Evolutionary conservation across 2,888 invertebrate genomes (phyloP), one percentile per base, ranked within the genome.

Genomic region (Machimus atricapillus): DNA sequence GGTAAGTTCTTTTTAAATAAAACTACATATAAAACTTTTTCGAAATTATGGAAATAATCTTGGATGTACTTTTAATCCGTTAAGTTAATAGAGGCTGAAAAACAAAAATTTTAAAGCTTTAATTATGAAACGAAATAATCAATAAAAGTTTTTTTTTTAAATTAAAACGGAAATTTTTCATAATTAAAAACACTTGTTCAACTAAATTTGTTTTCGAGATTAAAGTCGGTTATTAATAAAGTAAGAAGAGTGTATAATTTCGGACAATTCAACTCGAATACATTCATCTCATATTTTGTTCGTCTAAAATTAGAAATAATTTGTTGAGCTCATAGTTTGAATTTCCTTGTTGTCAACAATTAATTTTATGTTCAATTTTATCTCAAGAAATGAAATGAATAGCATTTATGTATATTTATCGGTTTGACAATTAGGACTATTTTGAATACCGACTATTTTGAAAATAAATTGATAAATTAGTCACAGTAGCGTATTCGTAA

Each of bases 1-100:
- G 92, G 92, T 92, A 90, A 91, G 74, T 74, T 0, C 16, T 34
- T 27, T 56, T 14, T 23, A 81, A 43, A 23, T 12, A 40, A 40
- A 34, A 34, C 0, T 34, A n/a, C n/a, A n/a, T 5, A 34, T 34
- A 34, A 34, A 7, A 34, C 6, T 6, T 34, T 7, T 34, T 34
- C 34, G 7, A 34, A 34, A 34, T 34, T 34, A 7, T 34, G 7
- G 34, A 6, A 34, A 34, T 34, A 7, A 34, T 5, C 4, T 34
- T 34, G 27, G 27, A 34, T 34, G 34, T 5, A 4, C 4, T 34
- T 34, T 34, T 34, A 34, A 34, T 34, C 3, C 4, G 34, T 34
- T 34, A 34, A 7, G 7, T 34, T 34, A 34, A 34, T 6, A 34
- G 34, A 7, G 7, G 0, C 4, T 34, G 7, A 4, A 34, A 34